phyloP scores from a whole-genome alignment of 1,140 invertebrate species.

The Calliopsis andreniformis region DNA sequence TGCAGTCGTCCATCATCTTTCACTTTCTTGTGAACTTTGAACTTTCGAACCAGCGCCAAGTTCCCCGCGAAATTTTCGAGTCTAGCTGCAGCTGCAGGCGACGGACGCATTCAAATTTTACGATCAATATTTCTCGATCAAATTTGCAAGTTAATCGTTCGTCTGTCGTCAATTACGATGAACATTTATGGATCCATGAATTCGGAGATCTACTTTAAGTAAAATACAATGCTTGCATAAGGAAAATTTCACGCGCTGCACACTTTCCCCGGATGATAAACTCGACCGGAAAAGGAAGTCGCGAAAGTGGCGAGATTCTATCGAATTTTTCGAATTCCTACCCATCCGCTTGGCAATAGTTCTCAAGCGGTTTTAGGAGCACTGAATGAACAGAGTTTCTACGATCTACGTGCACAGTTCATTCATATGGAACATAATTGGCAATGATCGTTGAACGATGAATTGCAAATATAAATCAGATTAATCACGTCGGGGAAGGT shows the following conservation, averaged over 20 bases:
- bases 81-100: background rate
- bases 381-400: background rate
- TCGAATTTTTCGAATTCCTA: no score
- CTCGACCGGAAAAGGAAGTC: background rate
- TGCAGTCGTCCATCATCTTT: background rate
- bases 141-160: background rate
- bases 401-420: background rate
- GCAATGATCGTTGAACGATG: background rate
- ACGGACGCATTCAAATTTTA: background rate
- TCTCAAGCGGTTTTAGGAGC: background rate
- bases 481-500: background rate
- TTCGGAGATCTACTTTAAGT: background rate
- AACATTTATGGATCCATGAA: background rate
- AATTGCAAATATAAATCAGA: background rate
- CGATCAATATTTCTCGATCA: background rate
- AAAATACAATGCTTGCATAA: background rate
- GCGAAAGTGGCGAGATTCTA: background rate
- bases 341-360: slow-evolving; percentile 5
- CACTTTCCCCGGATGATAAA: background rate
- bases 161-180: background rate
- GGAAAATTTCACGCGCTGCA: background rate
- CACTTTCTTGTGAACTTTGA: slow-evolving; percentile 6
- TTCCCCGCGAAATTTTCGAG: background rate
- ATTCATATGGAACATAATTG: slow-evolving; percentile 18
- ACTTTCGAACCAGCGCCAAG: background rate